A percentile compares a stretch with the other conserved stretches of the same genome.
Evolutionary conservation across 2,888 invertebrate species (phyloP).

Genomic region (Prosopocoilus inquinatus): DNA sequence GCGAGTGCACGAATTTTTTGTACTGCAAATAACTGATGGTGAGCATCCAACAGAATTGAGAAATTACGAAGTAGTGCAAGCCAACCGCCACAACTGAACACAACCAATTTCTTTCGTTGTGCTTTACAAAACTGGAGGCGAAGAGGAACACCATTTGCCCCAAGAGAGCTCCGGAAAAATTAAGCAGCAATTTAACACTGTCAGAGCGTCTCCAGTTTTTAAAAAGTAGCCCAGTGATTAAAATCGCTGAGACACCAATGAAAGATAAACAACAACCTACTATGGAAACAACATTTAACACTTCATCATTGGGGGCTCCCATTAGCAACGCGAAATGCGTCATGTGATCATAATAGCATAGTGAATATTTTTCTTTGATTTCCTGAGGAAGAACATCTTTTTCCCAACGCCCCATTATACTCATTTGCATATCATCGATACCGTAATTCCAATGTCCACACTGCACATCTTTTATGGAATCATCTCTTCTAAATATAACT

Average conservation of each 20-base stretch:
- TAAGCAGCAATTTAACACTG: constrained; percentile 58
- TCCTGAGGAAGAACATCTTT: too few relatives aligned
- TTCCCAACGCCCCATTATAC: constrained; percentile 13
- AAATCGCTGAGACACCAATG: constrained; percentile 50
- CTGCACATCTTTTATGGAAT: not conserved
- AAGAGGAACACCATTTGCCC: constrained; percentile 45
- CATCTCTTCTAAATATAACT: not conserved
- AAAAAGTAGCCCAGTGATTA: constrained; percentile 53
- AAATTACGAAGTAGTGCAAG: constrained; percentile 61
- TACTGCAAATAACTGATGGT: constrained; percentile 66
- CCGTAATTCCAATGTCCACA: constrained; percentile 19
- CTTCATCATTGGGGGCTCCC: constrained; percentile 44
- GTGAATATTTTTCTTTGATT: constrained; percentile 40
- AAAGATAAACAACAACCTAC: constrained; percentile 54
- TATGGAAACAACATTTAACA: constrained; percentile 51
- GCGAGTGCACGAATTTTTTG: constrained; percentile 60
- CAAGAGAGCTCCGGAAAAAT: constrained; percentile 52
- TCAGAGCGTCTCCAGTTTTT: constrained; percentile 59
- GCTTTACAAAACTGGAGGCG: not conserved
- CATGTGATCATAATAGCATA: constrained; percentile 54
- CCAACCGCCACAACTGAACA: constrained; percentile 58
- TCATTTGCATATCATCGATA: not conserved
- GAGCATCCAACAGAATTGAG: constrained; percentile 68
- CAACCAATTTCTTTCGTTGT: constrained; percentile 40
- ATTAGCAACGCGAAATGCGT: constrained; percentile 58